Evolutionary conservation across 30 jellyfish, hydroid and myxozoan genomes (phyloP), one percentile per base, ranked within the genome.

Genomic region (Chironex yamaguchii): DNA sequence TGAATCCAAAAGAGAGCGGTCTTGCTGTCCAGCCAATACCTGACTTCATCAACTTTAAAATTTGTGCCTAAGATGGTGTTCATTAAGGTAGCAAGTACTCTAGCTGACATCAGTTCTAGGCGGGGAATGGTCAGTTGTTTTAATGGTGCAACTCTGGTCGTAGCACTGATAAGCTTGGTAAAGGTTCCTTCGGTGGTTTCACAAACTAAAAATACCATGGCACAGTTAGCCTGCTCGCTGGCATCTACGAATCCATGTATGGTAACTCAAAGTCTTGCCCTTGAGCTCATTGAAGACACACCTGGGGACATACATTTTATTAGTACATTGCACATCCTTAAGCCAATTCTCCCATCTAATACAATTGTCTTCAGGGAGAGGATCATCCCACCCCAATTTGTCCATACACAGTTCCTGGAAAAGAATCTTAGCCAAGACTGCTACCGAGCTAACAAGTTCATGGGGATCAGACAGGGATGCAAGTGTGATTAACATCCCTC

Each of bases 221-320:
- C 89, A 34, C 89, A 77, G 35, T 77, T 53, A 17, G 89, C 82
- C 66, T 77, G 34, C 48, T 77, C 62, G 68, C 89, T 77, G 36
- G 89, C 89, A 58, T 77, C 89, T 1, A 67, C 80, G 62, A 77
- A 77, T 21, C 89, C 89, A 54, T 51, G 81, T 1, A 77, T 30
- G 20, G 28, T 80, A 54, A 52, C 0, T 27, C 11, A 13, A 14
- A 36, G 62, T 33, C 1, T 23, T 34, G 13, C 79, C 89, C 22
- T 36, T 20, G 11, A 23, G 36, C 31, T 62, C 65, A 28, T 64
- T 82, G 35, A 31, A 62, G 21, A 77, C 20, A 35, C 81, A 77
- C 63, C 89, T 58, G 34, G 81, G 67, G 49, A 52, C 21, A 1
- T 12, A 0, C 1, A 67, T 11, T 25, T 1, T 25, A 2, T 32